These are phyloP conservation scores for Neodon shergylaensis DNA, from an alignment of 2,113 vertebrate genomes.

Conservation along the genomic window DNA sequence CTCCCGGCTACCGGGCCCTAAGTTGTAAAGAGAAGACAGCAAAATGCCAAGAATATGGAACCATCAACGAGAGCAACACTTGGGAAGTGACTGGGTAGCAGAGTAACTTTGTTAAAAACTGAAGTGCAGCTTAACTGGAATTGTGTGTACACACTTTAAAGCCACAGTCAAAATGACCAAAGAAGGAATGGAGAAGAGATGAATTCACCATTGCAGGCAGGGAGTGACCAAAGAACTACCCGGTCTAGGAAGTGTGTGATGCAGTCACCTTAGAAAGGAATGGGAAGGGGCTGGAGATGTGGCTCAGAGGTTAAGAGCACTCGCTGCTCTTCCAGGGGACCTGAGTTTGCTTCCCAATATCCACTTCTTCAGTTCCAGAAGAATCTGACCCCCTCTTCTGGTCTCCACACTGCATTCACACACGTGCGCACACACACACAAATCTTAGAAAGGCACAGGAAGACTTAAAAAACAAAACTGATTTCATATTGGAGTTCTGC, in stretches of 20 bases:
- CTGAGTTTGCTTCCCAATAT: neutral
- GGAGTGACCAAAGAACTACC: neutral
- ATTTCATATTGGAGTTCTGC: neutral
- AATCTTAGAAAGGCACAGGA: neutral
- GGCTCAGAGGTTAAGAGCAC: neutral
- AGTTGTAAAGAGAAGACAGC: neutral
- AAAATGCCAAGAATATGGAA: neutral
- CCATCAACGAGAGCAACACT: neutral
- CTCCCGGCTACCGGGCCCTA: neutral
- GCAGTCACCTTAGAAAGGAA: neutral
- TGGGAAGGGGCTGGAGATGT: neutral
- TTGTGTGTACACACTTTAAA: neutral
- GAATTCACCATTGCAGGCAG: neutral
- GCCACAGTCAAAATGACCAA: neutral
- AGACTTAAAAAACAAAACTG: neutral
- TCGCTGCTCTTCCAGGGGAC: neutral
- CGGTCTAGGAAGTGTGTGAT: neutral
- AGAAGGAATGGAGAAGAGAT: neutral
- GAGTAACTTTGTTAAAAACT: conserved; percentile 22
- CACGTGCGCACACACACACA: neutral
- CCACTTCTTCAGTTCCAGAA: neutral
- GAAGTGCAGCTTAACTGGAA: neutral
- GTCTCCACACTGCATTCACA: neutral
- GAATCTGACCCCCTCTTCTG: neutral
- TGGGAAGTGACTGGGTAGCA: neutral